Conservation (phyloP, 1,140 invertebrate species). For the Bombus fervidus region DNA sequence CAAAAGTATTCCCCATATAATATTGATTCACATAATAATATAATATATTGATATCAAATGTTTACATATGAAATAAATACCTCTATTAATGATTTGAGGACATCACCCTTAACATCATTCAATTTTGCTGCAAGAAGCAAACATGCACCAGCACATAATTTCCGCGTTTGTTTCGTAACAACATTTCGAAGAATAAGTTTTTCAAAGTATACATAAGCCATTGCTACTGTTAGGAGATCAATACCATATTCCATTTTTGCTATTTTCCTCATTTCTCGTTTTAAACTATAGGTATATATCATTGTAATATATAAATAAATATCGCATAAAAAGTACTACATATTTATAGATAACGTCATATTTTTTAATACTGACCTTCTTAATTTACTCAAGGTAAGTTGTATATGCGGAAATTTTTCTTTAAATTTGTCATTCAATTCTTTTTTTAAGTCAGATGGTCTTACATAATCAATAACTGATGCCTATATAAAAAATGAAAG, state of each 20-base stretch:
- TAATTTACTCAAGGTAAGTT: conserved; percentile 97
- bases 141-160: conserved; percentile 97
- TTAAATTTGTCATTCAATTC: conserved; percentile 98
- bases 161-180: conserved; percentile 97
- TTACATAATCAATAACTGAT: conserved; percentile 98
- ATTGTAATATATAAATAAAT: background rate
- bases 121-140: conserved; percentile 96
- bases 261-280: conserved; percentile 97
- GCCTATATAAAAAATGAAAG: conserved; percentile 83
- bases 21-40: conserved; percentile 16
- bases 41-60: conserved; percentile 34
- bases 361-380: conserved; percentile 87
- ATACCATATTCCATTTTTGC: conserved; percentile 92
- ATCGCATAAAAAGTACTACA: background rate
- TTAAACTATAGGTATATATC: conserved; percentile 87
- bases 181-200: conserved; percentile 95
- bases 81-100: conserved; percentile 93
- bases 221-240: conserved; percentile 95
- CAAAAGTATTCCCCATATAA: conserved; percentile 30
- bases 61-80: conserved; percentile 80
- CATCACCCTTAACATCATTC: conserved; percentile 96
- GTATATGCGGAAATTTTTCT: conserved; percentile 96
- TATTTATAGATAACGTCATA: background rate
- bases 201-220: conserved; percentile 98
- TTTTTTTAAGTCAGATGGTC: conserved; percentile 97